Percentiles rank a stretch among this genome's conserved stretches.
Evolutionary conservation across 2,797 vertebrate species (phyloP).

Genomic region (Oreochromis mossambicus): DNA sequence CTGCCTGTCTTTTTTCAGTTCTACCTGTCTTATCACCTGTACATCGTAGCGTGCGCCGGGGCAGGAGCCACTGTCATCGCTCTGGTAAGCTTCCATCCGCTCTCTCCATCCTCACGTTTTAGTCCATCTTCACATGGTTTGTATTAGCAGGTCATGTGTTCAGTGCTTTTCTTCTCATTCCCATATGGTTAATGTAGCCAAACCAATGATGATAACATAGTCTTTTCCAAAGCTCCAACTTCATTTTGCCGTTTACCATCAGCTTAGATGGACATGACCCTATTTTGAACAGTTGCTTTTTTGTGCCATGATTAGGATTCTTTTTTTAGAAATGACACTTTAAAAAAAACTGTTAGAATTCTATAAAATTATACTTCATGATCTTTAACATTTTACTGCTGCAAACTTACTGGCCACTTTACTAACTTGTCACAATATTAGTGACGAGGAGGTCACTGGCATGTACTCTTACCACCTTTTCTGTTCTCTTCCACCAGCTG

Average conservation of each 20-base stretch:
- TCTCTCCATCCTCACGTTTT: conserved; percentile 25
- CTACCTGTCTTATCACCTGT: conserved; percentile 98
- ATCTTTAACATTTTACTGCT: conserved; percentile 12
- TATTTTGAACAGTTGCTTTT: background rate
- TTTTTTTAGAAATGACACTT: background rate
- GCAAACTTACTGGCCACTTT: conserved; percentile 21
- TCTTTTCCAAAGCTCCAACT: conserved; percentile 37
- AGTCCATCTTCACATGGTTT: conserved; percentile 57
- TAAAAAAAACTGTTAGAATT: background rate
- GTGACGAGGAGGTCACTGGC: conserved; percentile 37
- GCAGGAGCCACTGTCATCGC: conserved; percentile 97
- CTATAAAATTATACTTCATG: background rate
- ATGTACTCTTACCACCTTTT: conserved; percentile 73
- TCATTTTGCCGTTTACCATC: conserved; percentile 62
- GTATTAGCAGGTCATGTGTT: conserved; percentile 48
- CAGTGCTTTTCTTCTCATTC: conserved; percentile 44
- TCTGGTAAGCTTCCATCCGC: conserved; percentile 83
- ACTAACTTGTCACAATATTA: conserved; percentile 34
- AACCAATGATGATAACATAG: conserved; percentile 12
- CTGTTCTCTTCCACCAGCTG: conserved; percentile 96
- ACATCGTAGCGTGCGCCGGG: conserved; percentile 97
- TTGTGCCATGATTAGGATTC: background rate
- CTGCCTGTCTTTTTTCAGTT: conserved; percentile 78
- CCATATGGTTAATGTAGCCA: conserved; percentile 40
- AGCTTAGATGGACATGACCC: conserved; percentile 50